phyloP scores from a whole-genome alignment of 2,113 vertebrate genomes.

The Gambusia holbrooki region DNA sequence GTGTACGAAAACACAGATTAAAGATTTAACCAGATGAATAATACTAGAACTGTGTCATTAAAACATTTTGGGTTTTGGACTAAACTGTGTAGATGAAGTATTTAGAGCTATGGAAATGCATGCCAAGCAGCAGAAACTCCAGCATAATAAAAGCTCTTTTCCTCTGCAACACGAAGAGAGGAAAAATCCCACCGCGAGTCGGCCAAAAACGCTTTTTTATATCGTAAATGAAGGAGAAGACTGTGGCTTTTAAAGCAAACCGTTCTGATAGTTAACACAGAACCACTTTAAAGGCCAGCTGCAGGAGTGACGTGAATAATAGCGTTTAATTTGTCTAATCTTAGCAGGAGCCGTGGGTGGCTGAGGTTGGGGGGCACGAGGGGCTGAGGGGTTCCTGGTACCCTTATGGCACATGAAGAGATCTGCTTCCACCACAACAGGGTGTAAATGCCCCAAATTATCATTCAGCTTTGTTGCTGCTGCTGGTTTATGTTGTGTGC shows the following conservation, averaged over 20 bases:
- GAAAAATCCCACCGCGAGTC: constrained; percentile 56
- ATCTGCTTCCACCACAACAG: constrained; percentile 66
- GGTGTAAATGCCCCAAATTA: constrained; percentile 69
- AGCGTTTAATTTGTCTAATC: constrained; percentile 82
- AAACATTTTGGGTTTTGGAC: background rate
- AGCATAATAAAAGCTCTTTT: constrained; percentile 36
- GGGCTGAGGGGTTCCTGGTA: constrained; percentile 31
- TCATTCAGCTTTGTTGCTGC: constrained; percentile 60
- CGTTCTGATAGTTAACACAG: constrained; percentile 79
- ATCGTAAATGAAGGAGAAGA: constrained; percentile 76
- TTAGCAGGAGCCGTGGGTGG: constrained; percentile 74
- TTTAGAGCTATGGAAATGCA: background rate
- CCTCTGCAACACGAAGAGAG: constrained; percentile 28
- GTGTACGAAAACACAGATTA: constrained; percentile 11
- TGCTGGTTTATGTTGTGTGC: constrained; percentile 48
- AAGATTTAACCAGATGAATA: constrained; percentile 2
- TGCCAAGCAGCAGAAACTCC: constrained; percentile 1
- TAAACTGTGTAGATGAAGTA: background rate
- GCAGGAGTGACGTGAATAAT: constrained; percentile 80
- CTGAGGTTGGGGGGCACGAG: constrained; percentile 10
- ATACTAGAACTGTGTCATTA: constrained; percentile 2
- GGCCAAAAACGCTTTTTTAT: constrained; percentile 70
- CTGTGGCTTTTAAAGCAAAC: constrained; percentile 80
- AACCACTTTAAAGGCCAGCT: constrained; percentile 82
- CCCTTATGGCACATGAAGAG: constrained; percentile 67